These are phyloP conservation scores for Barnardius zonarius DNA, from an alignment of 2,113 vertebrate species.

Conservation along the genomic window DNA sequence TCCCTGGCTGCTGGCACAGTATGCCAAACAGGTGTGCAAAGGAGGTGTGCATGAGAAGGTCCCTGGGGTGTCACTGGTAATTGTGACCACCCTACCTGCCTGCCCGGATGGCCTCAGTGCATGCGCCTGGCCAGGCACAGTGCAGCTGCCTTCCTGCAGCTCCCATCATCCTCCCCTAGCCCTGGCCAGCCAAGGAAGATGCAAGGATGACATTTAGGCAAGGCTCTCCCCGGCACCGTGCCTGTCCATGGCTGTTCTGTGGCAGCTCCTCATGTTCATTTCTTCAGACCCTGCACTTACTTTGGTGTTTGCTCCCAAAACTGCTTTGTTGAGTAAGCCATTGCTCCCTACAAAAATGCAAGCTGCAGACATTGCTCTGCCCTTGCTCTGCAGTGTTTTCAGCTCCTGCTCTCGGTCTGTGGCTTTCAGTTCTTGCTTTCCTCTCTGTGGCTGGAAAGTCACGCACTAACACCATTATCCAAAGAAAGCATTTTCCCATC, in stretches of 20 bases:
- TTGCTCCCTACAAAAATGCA: not conserved
- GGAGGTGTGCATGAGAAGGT: not conserved
- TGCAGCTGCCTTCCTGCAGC: not conserved
- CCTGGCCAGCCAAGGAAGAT: not conserved
- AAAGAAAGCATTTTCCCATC: not conserved
- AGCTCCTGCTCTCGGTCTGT: not conserved
- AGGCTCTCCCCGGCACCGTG: not conserved
- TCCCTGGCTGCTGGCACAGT: not conserved
- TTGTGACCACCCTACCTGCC: not conserved
- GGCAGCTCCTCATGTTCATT: not conserved
- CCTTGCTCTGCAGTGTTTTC: fast-evolving
- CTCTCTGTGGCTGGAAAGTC: not conserved
- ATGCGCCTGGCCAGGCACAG: not conserved
- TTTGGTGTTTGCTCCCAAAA: not conserved
- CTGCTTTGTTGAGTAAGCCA: not conserved
- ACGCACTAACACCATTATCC: fast-evolving
- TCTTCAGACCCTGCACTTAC: fast-evolving
- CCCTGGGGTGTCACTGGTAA: not conserved
- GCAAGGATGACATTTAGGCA: not conserved
- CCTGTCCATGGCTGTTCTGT: not conserved
- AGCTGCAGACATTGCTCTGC: not conserved
- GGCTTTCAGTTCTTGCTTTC: not conserved
- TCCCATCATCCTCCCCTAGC: not conserved
- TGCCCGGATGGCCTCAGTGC: not conserved
- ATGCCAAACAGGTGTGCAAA: fast-evolving